These are phyloP conservation scores for Amphiprion percula DNA, from an alignment of 2,113 vertebrate genomes.

Conservation along the genomic window DNA sequence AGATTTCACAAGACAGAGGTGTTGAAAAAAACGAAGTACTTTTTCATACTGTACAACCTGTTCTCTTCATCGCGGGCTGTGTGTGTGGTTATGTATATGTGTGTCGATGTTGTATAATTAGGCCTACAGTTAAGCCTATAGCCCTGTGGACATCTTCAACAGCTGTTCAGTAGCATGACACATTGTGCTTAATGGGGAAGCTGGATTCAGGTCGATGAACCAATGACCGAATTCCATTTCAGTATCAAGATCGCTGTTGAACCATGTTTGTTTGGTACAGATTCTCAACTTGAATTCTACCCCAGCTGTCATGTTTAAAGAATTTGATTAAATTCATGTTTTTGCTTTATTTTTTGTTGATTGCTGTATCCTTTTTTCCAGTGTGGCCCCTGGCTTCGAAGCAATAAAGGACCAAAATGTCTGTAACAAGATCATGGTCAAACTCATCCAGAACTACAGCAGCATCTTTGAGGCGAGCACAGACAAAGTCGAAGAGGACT, in stretches of 20 bases:
- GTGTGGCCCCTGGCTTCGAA: conserved; percentile 89
- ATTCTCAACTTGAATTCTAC: background rate
- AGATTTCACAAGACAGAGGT: background rate
- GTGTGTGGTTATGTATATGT: background rate
- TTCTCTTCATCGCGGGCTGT: conserved; percentile 32
- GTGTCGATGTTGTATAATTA: conserved; percentile 54
- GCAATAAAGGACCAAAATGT: conserved; percentile 91
- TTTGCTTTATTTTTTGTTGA: background rate
- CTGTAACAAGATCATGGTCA: conserved; percentile 93
- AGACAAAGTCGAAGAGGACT: conserved; percentile 62
- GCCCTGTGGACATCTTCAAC: conserved; percentile 26
- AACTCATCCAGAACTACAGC: conserved; percentile 90
- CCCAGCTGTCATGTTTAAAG: background rate
- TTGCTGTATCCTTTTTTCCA: conserved; percentile 67
- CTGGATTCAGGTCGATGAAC: background rate
- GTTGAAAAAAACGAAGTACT: conserved; percentile 16
- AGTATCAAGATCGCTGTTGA: background rate
- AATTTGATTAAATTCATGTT: background rate
- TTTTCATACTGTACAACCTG: conserved; percentile 60
- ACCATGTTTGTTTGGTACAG: background rate
- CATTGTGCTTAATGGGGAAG: background rate
- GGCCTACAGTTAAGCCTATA: conserved; percentile 19
- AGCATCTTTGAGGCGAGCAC: conserved; percentile 84
- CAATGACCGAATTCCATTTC: conserved; percentile 13
- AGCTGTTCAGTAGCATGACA: conserved; percentile 51